Conservation (phyloP, 2,797 vertebrate genomes). For the Pseudochaenichthys georgianus region DNA sequence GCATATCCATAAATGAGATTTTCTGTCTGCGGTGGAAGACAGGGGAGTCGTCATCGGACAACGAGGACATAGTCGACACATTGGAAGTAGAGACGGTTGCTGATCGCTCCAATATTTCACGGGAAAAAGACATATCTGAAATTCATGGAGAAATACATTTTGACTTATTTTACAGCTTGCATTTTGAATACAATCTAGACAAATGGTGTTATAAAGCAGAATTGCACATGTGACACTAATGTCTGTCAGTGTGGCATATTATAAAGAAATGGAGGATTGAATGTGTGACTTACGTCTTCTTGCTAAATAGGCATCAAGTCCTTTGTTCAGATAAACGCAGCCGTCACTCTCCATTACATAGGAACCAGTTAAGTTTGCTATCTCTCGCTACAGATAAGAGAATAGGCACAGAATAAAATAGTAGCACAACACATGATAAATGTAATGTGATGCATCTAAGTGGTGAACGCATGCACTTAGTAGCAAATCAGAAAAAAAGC, state of each 20-base stretch:
- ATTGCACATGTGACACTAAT: not conserved
- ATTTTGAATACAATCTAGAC: conserved; percentile 8
- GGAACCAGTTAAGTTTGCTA: conserved; percentile 86
- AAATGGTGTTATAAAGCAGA: not conserved
- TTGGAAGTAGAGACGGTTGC: conserved; percentile 59
- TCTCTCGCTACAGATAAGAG: conserved; percentile 82
- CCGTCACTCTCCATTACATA: conserved; percentile 90
- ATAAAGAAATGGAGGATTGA: not conserved
- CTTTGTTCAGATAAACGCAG: conserved; percentile 83
- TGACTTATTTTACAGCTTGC: not conserved
- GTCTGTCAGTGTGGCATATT: not conserved
- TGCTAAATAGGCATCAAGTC: conserved; percentile 87
- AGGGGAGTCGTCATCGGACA: conserved; percentile 81
- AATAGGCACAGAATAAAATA: not conserved
- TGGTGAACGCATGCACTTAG: rapidly evolving
- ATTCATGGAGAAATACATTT: conserved; percentile 2
- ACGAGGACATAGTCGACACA: conserved; percentile 40
- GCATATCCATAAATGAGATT: conserved; percentile 89
- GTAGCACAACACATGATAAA: not conserved
- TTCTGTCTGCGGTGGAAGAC: conserved; percentile 71
- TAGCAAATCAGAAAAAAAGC: not conserved
- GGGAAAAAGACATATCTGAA: conserved; percentile 53
- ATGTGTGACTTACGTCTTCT: conserved; percentile 81
- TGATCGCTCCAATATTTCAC: conserved; percentile 43
- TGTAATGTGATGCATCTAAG: not conserved